A percentile compares a stretch with the other conserved stretches of the same genome.
Evolutionary conservation across 2,888 invertebrate genomes (phyloP).

Genomic region (Noctua comes): DNA sequence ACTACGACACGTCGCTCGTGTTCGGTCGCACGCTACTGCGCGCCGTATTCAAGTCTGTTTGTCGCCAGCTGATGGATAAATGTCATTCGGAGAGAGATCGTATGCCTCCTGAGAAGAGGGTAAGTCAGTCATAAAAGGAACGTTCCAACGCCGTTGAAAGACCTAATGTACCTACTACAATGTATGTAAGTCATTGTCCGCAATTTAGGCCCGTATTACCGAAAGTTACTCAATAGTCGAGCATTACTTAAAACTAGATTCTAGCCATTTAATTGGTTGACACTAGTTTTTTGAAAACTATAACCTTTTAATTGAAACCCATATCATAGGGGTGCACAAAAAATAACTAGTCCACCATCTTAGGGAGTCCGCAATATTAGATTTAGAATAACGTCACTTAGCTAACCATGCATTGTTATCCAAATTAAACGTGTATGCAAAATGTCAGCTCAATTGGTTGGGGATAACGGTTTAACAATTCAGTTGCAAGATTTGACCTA

Average conservation of each 20-base stretch:
- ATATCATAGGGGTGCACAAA: too few species aligned
- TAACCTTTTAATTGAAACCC: too few species aligned
- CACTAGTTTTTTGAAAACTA: too few species aligned
- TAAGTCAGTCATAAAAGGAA: constrained; percentile 58
- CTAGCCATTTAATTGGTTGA: not conserved
- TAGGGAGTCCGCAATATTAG: too few species aligned
- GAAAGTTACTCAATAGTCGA: not conserved
- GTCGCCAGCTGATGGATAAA: constrained; percentile 96
- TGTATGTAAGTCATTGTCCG: too few species aligned
- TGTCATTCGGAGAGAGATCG: constrained; percentile 97
- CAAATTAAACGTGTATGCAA: too few species aligned
- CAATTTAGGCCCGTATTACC: not conserved
- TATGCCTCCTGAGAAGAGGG: constrained; percentile 96
- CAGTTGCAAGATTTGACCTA: too few species aligned
- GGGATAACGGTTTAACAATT: too few species aligned
- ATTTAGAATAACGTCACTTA: too few species aligned
- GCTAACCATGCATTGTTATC: too few species aligned
- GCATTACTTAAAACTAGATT: not conserved
- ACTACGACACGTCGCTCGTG: constrained; percentile 97
- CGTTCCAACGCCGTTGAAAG: not conserved
- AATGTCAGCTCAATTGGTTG: too few species aligned
- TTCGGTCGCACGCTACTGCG: constrained; percentile 97
- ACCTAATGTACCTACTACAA: not conserved
- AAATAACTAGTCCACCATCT: too few species aligned
- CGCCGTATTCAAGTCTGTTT: constrained; percentile 95